Evolutionary conservation across 2,888 invertebrate genomes (phyloP).

Genomic region (Hirudinaria manillensis): DNA sequence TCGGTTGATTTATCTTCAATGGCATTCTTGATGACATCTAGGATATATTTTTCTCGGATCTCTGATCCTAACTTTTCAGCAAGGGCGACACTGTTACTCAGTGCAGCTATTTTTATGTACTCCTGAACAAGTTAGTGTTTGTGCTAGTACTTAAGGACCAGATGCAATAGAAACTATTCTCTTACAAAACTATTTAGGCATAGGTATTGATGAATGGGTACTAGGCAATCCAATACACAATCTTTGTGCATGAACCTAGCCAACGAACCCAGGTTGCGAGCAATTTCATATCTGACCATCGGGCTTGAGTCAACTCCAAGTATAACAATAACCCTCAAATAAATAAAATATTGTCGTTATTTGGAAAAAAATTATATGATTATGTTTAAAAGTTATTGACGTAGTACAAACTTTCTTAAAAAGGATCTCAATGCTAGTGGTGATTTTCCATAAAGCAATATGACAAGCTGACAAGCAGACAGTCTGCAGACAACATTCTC

Average conservation of each 20-base stretch:
- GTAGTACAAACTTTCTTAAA: background rate
- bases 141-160: background rate
- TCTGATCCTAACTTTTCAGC: background rate
- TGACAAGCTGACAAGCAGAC: conserved; percentile 13
- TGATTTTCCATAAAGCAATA: background rate
- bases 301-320: background rate
- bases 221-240: background rate
- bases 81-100: background rate
- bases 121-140: background rate
- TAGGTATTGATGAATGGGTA: background rate
- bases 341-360: background rate
- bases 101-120: background rate
- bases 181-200: background rate
- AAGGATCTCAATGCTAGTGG: background rate
- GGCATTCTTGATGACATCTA: conserved; percentile 1
- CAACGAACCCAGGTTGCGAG: background rate
- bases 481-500: background rate
- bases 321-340: background rate
- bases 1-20: background rate
- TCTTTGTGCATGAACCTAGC: background rate
- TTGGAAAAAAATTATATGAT: background rate
- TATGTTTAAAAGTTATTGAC: background rate
- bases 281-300: conserved; percentile 7
- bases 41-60: background rate
- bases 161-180: background rate